phyloP scores from a whole-genome alignment of 1,140 invertebrate genomes.

The Drosophila erecta region DNA sequence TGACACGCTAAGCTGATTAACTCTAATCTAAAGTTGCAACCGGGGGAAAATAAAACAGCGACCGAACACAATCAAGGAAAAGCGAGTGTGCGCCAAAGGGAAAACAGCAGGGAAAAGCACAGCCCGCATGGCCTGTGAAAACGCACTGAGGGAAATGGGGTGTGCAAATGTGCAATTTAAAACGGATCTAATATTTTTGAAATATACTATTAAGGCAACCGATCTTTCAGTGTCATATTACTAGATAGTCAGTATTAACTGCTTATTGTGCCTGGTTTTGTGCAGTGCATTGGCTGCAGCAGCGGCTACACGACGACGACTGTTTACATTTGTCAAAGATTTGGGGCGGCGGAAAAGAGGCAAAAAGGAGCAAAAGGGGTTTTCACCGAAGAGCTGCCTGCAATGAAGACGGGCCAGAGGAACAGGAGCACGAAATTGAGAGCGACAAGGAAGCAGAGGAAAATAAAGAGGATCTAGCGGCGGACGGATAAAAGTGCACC shows the following conservation, averaged over 20 bases:
- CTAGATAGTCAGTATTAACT: no score
- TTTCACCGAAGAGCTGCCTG: background rate
- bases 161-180: no score
- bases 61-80: constrained; percentile 24
- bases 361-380: background rate
- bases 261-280: background rate
- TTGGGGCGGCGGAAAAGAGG: constrained; percentile 20
- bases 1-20: constrained; percentile 80
- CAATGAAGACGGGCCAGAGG: constrained; percentile 9
- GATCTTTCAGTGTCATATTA: no score
- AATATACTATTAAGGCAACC: no score
- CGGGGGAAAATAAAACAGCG: constrained; percentile 36
- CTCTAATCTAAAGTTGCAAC: constrained; percentile 68
- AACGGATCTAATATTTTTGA: no score
- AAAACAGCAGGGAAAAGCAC: constrained; percentile 27
- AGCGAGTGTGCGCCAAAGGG: constrained; percentile 4
- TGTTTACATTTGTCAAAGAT: constrained; percentile 82
- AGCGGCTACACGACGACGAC: constrained; percentile 27
- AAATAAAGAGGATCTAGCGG: constrained; percentile 24
- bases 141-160: constrained; percentile 1
- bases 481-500: constrained; percentile 36
- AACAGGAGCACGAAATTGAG: constrained; percentile 16
- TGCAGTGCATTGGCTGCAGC: background rate
- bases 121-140: constrained; percentile 40
- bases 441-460: constrained; percentile 12